Percentiles rank a stretch among this genome's conserved stretches.
Conservation (phyloP, 1,140 invertebrate genomes). For the Eurosta solidaginis region DNA sequence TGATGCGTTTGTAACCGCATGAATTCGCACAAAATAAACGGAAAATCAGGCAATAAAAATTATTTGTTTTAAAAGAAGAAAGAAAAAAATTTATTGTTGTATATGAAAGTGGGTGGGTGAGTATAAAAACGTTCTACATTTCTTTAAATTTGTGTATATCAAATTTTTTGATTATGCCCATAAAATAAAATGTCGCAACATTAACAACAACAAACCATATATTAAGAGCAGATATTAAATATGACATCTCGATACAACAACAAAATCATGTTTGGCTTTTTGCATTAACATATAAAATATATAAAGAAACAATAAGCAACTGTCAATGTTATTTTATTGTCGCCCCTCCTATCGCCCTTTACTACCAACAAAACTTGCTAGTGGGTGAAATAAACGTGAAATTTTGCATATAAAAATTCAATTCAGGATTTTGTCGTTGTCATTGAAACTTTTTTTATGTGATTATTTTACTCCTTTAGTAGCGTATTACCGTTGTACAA, state of each 20-base stretch:
- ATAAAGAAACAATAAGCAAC: slow-evolving; percentile 20
- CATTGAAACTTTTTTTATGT: slow-evolving; percentile 53
- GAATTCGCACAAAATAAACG: slow-evolving; percentile 10
- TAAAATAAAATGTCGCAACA: slow-evolving; percentile 40
- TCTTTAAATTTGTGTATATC: too few species aligned
- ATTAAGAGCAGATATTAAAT: slow-evolving; percentile 14
- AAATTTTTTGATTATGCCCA: too few species aligned
- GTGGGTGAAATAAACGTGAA: slow-evolving; percentile 35
- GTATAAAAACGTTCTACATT: too few species aligned
- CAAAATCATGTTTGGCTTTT: slow-evolving; percentile 20
- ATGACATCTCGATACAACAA: slow-evolving; percentile 5
- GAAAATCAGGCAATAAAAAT: slow-evolving; percentile 19
- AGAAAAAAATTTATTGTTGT: too few species aligned
- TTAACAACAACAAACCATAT: slow-evolving; percentile 36
- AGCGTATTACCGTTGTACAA: background rate
- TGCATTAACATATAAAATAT: slow-evolving; percentile 10
- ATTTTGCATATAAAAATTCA: slow-evolving; percentile 51
- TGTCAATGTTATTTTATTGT: slow-evolving; percentile 58
- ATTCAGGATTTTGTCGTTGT: slow-evolving; percentile 48
- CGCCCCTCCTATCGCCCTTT: too few species aligned
- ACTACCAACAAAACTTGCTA: slow-evolving; percentile 34
- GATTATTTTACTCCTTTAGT: slow-evolving; percentile 58
- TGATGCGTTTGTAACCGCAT: background rate
- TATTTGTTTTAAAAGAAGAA: background rate
- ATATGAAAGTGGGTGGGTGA: too few species aligned